These are phyloP conservation scores for Gerris lacustris DNA, from an alignment of 2,888 invertebrate genomes.

Conservation along the genomic window DNA sequence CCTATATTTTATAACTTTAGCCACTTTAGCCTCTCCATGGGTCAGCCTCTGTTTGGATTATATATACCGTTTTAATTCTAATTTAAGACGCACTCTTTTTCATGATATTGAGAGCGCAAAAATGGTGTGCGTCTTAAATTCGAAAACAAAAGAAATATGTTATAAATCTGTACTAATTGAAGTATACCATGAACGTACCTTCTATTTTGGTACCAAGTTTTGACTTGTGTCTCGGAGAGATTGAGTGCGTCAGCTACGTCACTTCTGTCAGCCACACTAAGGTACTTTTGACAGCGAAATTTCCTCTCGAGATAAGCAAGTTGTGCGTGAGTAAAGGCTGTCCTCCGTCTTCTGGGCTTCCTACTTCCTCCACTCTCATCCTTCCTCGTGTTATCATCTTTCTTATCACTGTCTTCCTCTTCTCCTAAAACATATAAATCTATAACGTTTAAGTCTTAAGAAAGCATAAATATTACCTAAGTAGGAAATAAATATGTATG, in stretches of 20 bases:
- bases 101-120: no score
- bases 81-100: no score
- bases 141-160: no score
- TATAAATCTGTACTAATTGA: no score
- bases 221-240: slow-evolving; percentile 85
- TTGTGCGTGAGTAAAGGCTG: slow-evolving; percentile 89
- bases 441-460: background rate
- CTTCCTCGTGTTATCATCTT: slow-evolving; percentile 39
- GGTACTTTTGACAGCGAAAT: slow-evolving; percentile 85
- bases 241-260: slow-evolving; percentile 83
- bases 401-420: slow-evolving; percentile 18
- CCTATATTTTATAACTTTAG: no score
- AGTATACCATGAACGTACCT: slow-evolving; percentile 24
- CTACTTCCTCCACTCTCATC: slow-evolving; percentile 48
- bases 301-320: slow-evolving; percentile 81
- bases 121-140: no score
- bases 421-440: slow-evolving; percentile 11
- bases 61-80: no score
- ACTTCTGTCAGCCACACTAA: slow-evolving; percentile 83
- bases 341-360: slow-evolving; percentile 71
- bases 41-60: no score
- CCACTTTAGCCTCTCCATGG: no score
- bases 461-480: background rate
- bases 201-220: slow-evolving; percentile 54
- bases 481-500: background rate